phyloP scores from a whole-genome alignment of 2,113 vertebrate species.

The Onychostruthus taczanowskii region DNA sequence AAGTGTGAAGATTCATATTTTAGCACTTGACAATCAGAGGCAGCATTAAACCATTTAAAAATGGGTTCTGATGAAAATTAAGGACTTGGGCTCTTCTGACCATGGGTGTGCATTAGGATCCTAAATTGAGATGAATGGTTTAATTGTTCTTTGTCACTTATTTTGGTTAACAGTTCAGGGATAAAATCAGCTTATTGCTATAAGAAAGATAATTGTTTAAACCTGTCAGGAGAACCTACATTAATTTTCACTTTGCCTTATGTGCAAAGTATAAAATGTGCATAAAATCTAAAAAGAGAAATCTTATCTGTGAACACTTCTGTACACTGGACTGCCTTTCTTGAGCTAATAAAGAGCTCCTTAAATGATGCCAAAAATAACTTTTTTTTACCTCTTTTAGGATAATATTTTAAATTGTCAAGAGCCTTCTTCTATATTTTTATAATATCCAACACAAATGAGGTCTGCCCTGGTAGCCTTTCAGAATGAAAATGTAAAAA shows the following conservation, averaged over 20 bases:
- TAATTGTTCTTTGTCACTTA: slow-evolving; percentile 40
- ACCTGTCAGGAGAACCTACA: neutral
- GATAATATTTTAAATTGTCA: neutral
- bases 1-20: slow-evolving; percentile 97
- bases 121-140: slow-evolving; percentile 52
- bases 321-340: neutral
- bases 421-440: neutral
- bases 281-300: neutral
- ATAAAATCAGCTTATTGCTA: neutral
- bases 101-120: slow-evolving; percentile 70
- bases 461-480: neutral
- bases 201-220: slow-evolving; percentile 7
- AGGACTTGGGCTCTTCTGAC: slow-evolving; percentile 71
- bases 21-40: slow-evolving; percentile 87
- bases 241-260: slow-evolving; percentile 29
- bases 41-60: slow-evolving; percentile 82
- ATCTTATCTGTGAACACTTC: neutral
- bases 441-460: neutral
- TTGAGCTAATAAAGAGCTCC: neutral
- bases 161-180: slow-evolving; percentile 35
- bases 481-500: neutral
- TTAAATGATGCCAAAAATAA: neutral
- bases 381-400: neutral
- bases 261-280: neutral
- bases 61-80: slow-evolving; percentile 77